Percentiles rank a stretch among this genome's conserved stretches.
These are phyloP conservation scores for Ormyrus pomaceus DNA, from an alignment of 2,888 invertebrate species.

Conservation along the genomic window DNA sequence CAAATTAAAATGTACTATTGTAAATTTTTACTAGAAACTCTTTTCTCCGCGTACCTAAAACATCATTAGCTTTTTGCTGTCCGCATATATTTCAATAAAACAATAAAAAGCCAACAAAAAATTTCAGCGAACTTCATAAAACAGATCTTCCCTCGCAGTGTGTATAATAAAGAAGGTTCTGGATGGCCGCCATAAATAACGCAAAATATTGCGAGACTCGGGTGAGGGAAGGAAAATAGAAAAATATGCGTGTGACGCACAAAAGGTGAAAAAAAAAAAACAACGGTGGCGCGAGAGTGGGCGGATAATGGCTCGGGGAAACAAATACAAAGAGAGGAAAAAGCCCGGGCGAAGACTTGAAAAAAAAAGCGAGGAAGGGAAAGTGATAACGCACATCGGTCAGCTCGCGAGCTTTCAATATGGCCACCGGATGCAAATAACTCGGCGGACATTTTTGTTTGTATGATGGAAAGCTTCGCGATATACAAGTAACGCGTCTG, in stretches of 20 bases:
- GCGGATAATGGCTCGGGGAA: neutral
- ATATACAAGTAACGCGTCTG: neutral
- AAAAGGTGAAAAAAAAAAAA: neutral
- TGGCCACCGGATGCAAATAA: constrained; percentile 7
- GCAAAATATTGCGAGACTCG: constrained; percentile 7
- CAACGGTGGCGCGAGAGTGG: neutral
- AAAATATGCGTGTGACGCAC: constrained; percentile 11
- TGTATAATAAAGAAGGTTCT: constrained; percentile 4
- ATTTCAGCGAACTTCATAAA: constrained; percentile 7
- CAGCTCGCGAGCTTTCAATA: neutral
- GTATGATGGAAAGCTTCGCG: neutral
- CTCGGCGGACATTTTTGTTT: constrained; percentile 7
- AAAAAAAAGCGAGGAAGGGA: constrained; percentile 2
- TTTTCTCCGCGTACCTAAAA: too few relatives aligned
- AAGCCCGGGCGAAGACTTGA: neutral
- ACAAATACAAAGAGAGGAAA: constrained; percentile 1
- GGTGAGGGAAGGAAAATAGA: constrained; percentile 2
- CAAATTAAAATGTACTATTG: too few relatives aligned
- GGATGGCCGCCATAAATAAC: constrained; percentile 5
- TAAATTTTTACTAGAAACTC: too few relatives aligned
- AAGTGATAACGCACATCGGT: constrained; percentile 19
- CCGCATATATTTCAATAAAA: too few relatives aligned
- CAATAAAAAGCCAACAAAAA: neutral
- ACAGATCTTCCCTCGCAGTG: neutral
- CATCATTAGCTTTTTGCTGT: too few relatives aligned